Percentiles rank a stretch among this genome's conserved stretches.
These are phyloP conservation scores for Ctenosaura bakeri DNA, from an alignment of 2,797 vertebrate genomes.

Conservation along the genomic window DNA sequence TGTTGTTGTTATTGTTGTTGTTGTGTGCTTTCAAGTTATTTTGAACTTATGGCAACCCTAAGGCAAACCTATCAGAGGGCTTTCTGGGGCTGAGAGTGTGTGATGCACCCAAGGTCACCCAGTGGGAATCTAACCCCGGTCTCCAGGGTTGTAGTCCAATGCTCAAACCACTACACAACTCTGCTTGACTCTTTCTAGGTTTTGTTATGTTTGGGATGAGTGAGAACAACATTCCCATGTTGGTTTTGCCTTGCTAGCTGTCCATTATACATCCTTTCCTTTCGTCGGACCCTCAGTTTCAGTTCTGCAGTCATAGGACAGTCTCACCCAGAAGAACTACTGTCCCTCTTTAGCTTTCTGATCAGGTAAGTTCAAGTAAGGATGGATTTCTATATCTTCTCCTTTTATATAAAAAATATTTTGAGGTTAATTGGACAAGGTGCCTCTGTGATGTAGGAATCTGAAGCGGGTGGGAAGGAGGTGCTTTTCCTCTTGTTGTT, in stretches of 20 bases:
- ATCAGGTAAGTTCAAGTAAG: not conserved
- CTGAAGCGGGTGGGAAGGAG: not conserved
- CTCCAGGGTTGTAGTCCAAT: too few relatives aligned
- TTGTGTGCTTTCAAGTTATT: not conserved
- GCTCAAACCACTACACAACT: too few relatives aligned
- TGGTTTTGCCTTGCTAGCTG: conserved; percentile 16
- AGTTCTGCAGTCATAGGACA: not conserved
- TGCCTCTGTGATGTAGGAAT: not conserved
- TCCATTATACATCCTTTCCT: not conserved
- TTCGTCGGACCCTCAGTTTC: not conserved
- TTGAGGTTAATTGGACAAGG: conserved; percentile 8
- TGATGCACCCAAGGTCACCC: too few relatives aligned
- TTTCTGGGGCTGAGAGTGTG: too few relatives aligned
- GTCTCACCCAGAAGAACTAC: not conserved
- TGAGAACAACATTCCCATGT: not conserved
- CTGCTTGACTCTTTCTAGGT: not conserved
- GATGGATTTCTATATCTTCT: not conserved
- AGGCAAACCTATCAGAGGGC: too few relatives aligned
- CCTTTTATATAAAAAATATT: not conserved
- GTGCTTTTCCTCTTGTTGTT: not conserved
- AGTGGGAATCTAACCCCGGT: too few relatives aligned
- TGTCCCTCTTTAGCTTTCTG: not conserved
- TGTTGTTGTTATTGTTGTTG: too few relatives aligned
- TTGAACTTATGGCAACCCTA: too few relatives aligned
- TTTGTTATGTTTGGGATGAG: not conserved